Base-by-base conservation (phyloP, 2,113 vertebrate species). In the Colinus virginianus region DNA sequence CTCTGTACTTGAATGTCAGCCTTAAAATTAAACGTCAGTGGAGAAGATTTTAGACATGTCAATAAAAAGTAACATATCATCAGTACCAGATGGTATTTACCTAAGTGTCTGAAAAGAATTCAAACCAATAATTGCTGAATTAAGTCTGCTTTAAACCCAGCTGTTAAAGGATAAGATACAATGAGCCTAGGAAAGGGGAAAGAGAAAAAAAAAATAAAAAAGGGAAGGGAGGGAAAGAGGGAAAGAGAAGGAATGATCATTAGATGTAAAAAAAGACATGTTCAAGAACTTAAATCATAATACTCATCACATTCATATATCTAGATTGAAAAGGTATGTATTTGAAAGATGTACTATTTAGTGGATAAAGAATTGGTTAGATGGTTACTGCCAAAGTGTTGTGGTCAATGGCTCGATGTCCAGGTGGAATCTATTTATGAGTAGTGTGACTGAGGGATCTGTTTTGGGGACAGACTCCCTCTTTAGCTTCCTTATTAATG, bases 1-100 rank as follows among this genome's bases (percentile, higher is more conserved):
- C n/a, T 69, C 58, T 83, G 43, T 66, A 48, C 84, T 87, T 95
- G 82, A 94, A 87, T 93, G 85, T 93, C 94, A 93, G 78, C 48
- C 63, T 87, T 55, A 77, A 96, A 96, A 91, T 93, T 71, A 96
- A 88, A 59, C 77, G 92, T 93, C 88, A 91, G 40, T 17, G 64
- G 48, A 56, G 30, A 43, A 88, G 45, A 88, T 85, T 91, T 85
- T 48, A 83, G 86, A 74, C 76, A 77, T 77, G 79, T 72, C 0
- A 9, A 90, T 91, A 87, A 91, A 89, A 91, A 62, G 5, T 53
- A 79, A 79, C 85, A 90, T 88, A 83, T 83, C 53, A 69, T 87
- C 55, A 43, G 71, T 30, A 76, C 43, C 43, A 87, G 75, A 82
- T 61, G 36, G 23, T 36, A 62, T 90, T 96, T 84, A 80, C 72